Conservation (phyloP, 2,797 vertebrate genomes). For the Saxicola maurus region DNA sequence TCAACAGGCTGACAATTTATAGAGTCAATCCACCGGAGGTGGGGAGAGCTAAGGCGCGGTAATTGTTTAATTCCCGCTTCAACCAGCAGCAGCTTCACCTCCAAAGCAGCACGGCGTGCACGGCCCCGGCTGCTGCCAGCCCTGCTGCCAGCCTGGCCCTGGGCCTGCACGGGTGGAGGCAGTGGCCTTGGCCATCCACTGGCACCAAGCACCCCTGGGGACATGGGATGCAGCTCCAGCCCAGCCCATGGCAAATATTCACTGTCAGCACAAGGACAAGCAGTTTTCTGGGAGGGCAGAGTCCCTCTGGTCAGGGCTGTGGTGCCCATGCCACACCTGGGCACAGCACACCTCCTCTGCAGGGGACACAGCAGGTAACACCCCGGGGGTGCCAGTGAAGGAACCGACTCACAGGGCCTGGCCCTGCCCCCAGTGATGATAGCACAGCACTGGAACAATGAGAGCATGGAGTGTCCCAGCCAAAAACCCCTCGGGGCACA, state of each 20-base stretch:
- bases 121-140: constrained; percentile 62
- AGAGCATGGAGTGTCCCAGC: neutral
- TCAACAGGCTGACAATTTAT: constrained; percentile 94
- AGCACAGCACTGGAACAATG: fast-evolving
- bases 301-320: neutral
- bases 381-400: fast-evolving
- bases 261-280: neutral
- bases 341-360: fast-evolving
- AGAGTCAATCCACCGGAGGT: constrained; percentile 81
- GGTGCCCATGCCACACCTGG: neutral
- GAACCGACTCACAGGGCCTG: neutral
- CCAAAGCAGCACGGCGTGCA: constrained; percentile 35
- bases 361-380: fast-evolving
- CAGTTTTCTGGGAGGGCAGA: neutral
- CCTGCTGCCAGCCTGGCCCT: constrained; percentile 60
- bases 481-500: neutral
- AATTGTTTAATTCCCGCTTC: constrained; percentile 81
- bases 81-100: constrained; percentile 72
- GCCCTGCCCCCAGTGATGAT: neutral
- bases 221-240: neutral
- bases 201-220: neutral
- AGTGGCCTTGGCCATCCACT: constrained; percentile 58
- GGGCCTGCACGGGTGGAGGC: constrained; percentile 48
- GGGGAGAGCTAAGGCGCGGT: constrained; percentile 77
- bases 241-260: neutral